Evolutionary conservation across 1,140 invertebrate species (phyloP).

Genomic region (Zaprionus camerounensis): DNA sequence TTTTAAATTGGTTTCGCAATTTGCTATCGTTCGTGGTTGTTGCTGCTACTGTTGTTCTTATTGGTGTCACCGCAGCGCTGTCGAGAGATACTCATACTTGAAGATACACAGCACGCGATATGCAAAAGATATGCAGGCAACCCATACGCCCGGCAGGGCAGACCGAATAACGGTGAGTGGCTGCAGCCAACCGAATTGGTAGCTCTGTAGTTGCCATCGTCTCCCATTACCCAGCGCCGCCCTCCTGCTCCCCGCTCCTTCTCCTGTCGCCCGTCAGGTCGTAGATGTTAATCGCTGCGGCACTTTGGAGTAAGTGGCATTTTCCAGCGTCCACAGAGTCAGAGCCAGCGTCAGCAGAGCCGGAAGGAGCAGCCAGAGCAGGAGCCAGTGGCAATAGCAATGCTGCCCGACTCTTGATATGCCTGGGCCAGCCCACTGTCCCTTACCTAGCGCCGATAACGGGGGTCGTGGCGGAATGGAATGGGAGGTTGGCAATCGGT

Average conservation of each 20-base stretch:
- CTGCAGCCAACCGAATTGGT: conserved; percentile 32
- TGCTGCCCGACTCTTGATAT: conserved; percentile 65
- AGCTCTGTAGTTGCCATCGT: conserved; percentile 28
- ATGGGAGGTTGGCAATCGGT: not conserved
- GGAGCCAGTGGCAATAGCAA: conserved; percentile 32
- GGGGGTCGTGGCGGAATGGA: not conserved
- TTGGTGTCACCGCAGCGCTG: conserved; percentile 47
- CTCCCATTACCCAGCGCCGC: conserved; percentile 23
- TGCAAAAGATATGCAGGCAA: conserved; percentile 68
- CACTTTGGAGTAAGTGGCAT: conserved; percentile 82
- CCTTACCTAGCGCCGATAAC: conserved; percentile 27
- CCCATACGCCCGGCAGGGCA: conserved; percentile 38
- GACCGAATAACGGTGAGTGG: conserved; percentile 68
- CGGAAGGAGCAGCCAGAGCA: conserved; percentile 19
- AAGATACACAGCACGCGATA: conserved; percentile 77
- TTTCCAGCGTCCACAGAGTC: conserved; percentile 73
- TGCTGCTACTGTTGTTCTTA: conserved; percentile 37
- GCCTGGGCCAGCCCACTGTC: conserved; percentile 51
- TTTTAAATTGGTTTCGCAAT: conserved; percentile 77
- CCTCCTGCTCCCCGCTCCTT: conserved; percentile 1
- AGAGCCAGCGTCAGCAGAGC: conserved; percentile 27
- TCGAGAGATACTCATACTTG: conserved; percentile 77
- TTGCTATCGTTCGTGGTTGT: conserved; percentile 29
- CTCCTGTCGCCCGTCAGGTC: conserved; percentile 61
- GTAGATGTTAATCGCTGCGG: conserved; percentile 82